These are phyloP conservation scores for Cathartes aura DNA, from an alignment of 2,113 vertebrate species.

Conservation along the genomic window DNA sequence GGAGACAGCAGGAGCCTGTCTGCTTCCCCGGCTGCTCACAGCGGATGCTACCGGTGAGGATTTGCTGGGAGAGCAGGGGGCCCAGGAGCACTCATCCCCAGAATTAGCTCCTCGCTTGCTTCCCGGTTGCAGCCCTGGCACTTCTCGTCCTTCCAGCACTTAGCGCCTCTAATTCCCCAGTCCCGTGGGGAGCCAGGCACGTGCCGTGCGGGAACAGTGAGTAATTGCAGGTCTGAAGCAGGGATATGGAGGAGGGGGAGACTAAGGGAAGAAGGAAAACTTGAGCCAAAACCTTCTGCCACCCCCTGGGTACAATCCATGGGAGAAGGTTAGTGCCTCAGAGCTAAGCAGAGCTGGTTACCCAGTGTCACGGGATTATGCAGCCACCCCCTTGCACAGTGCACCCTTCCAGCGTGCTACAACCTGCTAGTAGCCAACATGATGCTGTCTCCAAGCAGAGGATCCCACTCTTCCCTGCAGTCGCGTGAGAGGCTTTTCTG, in stretches of 20 bases:
- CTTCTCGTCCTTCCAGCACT: neutral
- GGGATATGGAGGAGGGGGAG: neutral
- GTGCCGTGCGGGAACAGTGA: rapidly evolving
- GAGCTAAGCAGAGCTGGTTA: rapidly evolving
- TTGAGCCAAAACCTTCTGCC: neutral
- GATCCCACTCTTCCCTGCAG: conserved; percentile 18
- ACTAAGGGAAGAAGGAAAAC: neutral
- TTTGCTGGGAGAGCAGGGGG: neutral
- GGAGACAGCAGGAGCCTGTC: conserved; percentile 5
- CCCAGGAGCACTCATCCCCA: neutral
- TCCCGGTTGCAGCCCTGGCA: neutral
- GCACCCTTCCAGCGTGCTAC: neutral
- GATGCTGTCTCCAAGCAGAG: neutral
- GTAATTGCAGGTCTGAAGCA: neutral
- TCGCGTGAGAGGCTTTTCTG: conserved; percentile 4
- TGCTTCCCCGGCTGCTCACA: neutral
- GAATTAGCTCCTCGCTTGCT: neutral
- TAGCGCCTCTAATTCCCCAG: rapidly evolving
- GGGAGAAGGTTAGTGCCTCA: neutral
- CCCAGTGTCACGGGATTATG: rapidly evolving
- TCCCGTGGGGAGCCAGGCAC: rapidly evolving
- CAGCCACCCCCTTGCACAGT: neutral
- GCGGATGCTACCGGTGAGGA: rapidly evolving
- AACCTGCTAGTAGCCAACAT: neutral
- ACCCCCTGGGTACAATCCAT: neutral